Percentiles rank a stretch among this genome's conserved stretches.
Evolutionary conservation across 2,113 vertebrate species (phyloP).

Genomic region (Columba janthina): DNA sequence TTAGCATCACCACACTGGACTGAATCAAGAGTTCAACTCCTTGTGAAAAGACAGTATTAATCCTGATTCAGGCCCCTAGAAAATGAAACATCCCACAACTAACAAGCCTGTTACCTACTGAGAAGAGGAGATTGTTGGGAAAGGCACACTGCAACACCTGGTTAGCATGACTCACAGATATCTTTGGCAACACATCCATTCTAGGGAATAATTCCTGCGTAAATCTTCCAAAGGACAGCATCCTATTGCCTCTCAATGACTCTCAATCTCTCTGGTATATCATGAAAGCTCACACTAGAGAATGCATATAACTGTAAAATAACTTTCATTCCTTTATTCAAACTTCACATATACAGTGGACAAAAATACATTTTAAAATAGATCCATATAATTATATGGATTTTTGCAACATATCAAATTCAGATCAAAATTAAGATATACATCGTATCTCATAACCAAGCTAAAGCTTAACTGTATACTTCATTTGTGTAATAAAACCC

Average conservation of each 20-base stretch:
- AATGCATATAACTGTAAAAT: constrained; percentile 65
- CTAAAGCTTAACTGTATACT: constrained; percentile 49
- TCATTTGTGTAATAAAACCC: constrained; percentile 36
- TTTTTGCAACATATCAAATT: constrained; percentile 67
- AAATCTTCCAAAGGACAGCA: constrained; percentile 9
- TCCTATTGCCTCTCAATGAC: neutral
- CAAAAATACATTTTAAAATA: constrained; percentile 72
- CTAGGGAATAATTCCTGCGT: neutral
- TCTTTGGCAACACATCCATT: neutral
- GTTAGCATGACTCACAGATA: neutral
- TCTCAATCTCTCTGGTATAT: constrained; percentile 4
- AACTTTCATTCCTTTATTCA: constrained; percentile 67
- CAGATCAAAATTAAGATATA: constrained; percentile 68
- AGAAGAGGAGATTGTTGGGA: neutral
- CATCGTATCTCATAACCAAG: constrained; percentile 67
- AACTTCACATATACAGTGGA: constrained; percentile 71
- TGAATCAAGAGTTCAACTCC: neutral
- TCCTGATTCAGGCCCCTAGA: neutral
- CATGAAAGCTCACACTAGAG: constrained; percentile 58
- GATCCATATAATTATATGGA: constrained; percentile 62
- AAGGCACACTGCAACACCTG: neutral
- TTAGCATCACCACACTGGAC: neutral
- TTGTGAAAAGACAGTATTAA: neutral
- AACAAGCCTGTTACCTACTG: neutral
- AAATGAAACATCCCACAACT: neutral